Base-by-base conservation (phyloP, 2,888 invertebrate genomes). In the Macrosoma leucophasiata region DNA sequence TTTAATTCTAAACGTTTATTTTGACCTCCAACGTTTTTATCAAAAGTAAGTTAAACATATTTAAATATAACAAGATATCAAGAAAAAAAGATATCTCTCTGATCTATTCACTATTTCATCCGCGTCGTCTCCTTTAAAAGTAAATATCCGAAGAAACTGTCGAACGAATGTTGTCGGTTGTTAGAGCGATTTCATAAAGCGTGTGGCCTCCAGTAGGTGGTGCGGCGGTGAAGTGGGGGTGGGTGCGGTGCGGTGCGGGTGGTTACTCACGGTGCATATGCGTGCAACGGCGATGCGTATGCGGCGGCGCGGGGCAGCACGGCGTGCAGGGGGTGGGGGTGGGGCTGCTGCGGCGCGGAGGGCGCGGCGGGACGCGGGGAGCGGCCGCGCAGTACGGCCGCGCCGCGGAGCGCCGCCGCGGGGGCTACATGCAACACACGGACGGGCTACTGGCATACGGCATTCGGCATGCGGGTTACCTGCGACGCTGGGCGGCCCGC, bases 261-360 rank as follows among this genome's bases (percentile, higher is more conserved):
- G 46, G 70, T 73, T 90, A 93, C 93, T 93, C 90, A 93, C 94
- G 92, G 94, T 78, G 95, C 91, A 86, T 94, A 95, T 69, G 95
- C 94, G 88, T 94, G 94, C 81, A 93, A 86, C 72, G 92, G 91
- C 71, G 90, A 87, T 62, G 91, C 90, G 66, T 86, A 89, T 68
- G 91, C 90, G 54, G 90, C 89, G 44, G 90, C 88, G 93, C 92
- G 65, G 60, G 67, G 69, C 69, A 69, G 76, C 91, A 90, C 86
- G 91, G 67, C 88, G 89, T 44, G 45, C 36, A 43, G 48, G 48
- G 48, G 49, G 58, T 45, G 58, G 42, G 46, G 50, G 37, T 46
- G 48, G 57, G 44, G 59, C 42, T 64, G 91, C 89, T 62, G 88
- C 86, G 62, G 88, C 86, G 48, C 85, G 86, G 62, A 61, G 88